A percentile compares a stretch with the other conserved stretches of the same genome.
These are phyloP conservation scores for Bucco capensis DNA, from an alignment of 2,113 vertebrate genomes.

Conservation along the genomic window DNA sequence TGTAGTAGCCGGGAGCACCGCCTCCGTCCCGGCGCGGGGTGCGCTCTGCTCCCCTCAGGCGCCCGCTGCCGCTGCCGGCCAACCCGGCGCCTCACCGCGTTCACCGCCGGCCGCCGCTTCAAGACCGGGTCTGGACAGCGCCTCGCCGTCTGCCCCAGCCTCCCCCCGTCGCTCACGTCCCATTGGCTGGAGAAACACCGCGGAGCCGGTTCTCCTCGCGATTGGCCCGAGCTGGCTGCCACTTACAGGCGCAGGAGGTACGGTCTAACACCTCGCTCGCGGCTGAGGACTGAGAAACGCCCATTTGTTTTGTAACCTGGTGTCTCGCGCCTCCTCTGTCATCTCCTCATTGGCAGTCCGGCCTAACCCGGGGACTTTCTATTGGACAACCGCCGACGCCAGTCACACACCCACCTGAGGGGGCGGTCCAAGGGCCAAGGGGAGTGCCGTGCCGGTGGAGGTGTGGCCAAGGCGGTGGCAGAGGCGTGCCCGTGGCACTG, in stretches of 20 bases:
- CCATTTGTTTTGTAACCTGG: background rate
- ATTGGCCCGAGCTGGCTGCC: background rate
- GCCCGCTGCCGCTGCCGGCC: background rate
- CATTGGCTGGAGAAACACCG: background rate
- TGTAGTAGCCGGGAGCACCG: background rate
- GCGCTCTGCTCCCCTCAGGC: background rate
- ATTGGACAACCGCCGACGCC: background rate
- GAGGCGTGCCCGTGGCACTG: background rate
- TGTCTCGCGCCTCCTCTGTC: background rate
- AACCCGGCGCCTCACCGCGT: background rate
- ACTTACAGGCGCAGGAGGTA: background rate
- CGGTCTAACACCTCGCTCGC: background rate
- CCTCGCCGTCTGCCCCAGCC: background rate
- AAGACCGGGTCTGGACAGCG: constrained; percentile 46
- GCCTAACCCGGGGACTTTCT: background rate
- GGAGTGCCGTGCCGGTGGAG: background rate
- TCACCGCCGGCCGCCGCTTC: background rate
- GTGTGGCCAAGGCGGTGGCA: background rate
- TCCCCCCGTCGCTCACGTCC: background rate
- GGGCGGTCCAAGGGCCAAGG: background rate
- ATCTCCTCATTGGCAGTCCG: background rate
- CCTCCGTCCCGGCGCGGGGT: background rate
- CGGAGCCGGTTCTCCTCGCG: background rate
- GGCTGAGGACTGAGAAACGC: background rate
- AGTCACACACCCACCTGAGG: background rate